phyloP scores from a whole-genome alignment of 2,888 invertebrate genomes.

The Amblyjoppa fuscipennis region DNA sequence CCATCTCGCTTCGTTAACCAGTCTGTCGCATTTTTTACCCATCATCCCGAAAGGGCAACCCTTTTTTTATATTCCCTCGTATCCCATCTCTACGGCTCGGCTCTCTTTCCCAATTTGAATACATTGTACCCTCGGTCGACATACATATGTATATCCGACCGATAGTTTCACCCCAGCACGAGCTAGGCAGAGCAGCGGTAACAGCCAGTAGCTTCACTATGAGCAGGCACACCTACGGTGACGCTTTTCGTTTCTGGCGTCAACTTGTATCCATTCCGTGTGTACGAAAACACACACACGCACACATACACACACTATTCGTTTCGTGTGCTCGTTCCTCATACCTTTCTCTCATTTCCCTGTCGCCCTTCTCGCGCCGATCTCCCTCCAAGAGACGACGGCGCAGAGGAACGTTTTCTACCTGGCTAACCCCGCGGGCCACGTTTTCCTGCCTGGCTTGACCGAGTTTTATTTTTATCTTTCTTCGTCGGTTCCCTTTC shows the following conservation, averaged over 20 bases:
- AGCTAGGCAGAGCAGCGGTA: slow-evolving; percentile 60
- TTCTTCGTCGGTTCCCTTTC: slow-evolving; percentile 39
- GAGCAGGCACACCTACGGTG: slow-evolving; percentile 59
- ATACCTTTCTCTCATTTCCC: slow-evolving; percentile 59
- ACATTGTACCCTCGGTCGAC: slow-evolving; percentile 84
- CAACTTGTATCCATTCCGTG: slow-evolving; percentile 50
- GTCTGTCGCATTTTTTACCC: slow-evolving; percentile 85
- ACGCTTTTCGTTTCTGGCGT: slow-evolving; percentile 32
- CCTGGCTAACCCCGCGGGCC: slow-evolving; percentile 80
- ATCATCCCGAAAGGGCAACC: slow-evolving; percentile 83
- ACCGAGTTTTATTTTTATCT: slow-evolving; percentile 82
- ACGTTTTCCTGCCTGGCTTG: slow-evolving; percentile 81
- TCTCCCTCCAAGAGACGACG: slow-evolving; percentile 22
- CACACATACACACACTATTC: slow-evolving; percentile 22
- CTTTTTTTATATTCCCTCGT: slow-evolving; percentile 73
- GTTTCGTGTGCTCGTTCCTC: slow-evolving; percentile 10
- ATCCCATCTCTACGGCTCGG: slow-evolving; percentile 48
- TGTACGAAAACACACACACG: slow-evolving; percentile 59
- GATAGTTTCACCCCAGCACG: slow-evolving; percentile 77
- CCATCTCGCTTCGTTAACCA: slow-evolving; percentile 85
- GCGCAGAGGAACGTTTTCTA: slow-evolving; percentile 76
- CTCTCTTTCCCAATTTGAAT: slow-evolving; percentile 83
- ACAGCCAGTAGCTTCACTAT: slow-evolving; percentile 1
- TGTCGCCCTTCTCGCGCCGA: slow-evolving; percentile 32
- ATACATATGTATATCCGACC: slow-evolving; percentile 85